Base-by-base conservation (phyloP, 2,888 invertebrate species). In the Nesidiocoris tenuis region DNA sequence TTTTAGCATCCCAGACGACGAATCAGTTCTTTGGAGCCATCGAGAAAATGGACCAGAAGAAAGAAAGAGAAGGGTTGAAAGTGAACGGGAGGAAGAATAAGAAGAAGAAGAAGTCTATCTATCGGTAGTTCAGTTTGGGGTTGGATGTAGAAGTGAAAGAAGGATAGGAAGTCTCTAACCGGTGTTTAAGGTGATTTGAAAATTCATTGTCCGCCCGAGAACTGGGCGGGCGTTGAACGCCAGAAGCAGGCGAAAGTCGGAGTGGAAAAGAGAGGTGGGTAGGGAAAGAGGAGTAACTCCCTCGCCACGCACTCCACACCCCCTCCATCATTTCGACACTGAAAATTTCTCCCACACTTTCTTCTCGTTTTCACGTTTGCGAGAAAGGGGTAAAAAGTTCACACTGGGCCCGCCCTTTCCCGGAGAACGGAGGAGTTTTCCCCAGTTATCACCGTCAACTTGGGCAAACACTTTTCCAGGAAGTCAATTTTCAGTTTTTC, bases 111-210 rank as follows among this genome's bases (percentile, higher is more conserved):
- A 67, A 67, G 55, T 39, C 39, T 39, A 39, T 39, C 39, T 39
- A 39, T 39, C 39, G 39, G 39, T 12, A 39, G 39, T 39, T 3
- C 39, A 39, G 39, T 39, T 39, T 3, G 39, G 39, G 39, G 16
- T 17, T 59, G 59, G 59, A 59, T 7, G 59, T 9, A 12, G 19
- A 16, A 59, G 16, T 16, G 18, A 59, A 16, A 59, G 7, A 7
- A 5, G 17, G 59, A 19, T 19, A 16, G 59, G 59, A 59, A 19
- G 59, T 18, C 59, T 19, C 19, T n/a, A 18, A 18, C 59, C 68
- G 54, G 39, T 55, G 22, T 71, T 71, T 71, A 71, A 71, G 71
- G 71, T 71, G 71, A 61, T 71, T 71, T 71, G 61, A 54, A 25
- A 71, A 71, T 71, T 71, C 71, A 71, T 71, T 71, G 71, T 71